Percentiles rank a stretch among this genome's conserved stretches.
phyloP scores from a whole-genome alignment of 1,140 invertebrate genomes.

The Thaumatotibia leucotreta region DNA sequence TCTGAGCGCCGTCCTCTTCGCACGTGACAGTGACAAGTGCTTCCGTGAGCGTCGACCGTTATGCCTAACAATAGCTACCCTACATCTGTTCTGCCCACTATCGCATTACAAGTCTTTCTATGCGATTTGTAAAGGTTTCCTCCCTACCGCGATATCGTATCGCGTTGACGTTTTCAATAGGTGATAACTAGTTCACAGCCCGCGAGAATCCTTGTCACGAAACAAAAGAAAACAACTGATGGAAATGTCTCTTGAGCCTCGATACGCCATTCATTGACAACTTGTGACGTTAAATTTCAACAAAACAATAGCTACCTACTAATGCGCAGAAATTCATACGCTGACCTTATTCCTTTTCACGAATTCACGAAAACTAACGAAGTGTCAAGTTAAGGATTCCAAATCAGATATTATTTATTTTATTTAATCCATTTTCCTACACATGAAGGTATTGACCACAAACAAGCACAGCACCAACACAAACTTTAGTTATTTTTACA shows the following conservation, averaged over 20 bases:
- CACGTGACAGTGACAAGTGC: conserved; percentile 61
- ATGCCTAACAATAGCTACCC: conserved; percentile 54
- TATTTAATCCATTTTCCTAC: too few relatives aligned
- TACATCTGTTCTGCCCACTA: conserved; percentile 44
- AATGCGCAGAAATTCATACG: too few relatives aligned
- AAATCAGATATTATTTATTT: too few relatives aligned
- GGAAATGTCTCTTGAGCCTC: background rate
- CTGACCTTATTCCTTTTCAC: too few relatives aligned
- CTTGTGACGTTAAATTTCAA: background rate
- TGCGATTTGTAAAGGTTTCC: conserved; percentile 64
- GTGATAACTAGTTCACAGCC: conserved; percentile 12
- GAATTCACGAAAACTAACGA: too few relatives aligned
- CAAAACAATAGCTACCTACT: too few relatives aligned
- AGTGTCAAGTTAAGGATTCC: too few relatives aligned
- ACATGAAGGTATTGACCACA: too few relatives aligned
- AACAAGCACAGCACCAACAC: too few relatives aligned
- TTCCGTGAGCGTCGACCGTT: conserved; percentile 60
- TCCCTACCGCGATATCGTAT: conserved; percentile 46
- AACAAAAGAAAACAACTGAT: background rate
- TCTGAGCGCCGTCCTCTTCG: conserved; percentile 33
- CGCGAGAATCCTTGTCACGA: background rate
- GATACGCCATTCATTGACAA: background rate
- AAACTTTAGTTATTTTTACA: too few relatives aligned
- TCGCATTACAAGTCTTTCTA: conserved; percentile 52
- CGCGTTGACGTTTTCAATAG: conserved; percentile 40